Base-by-base conservation (phyloP, 2,113 vertebrate species). In the Atrichornis clamosus region DNA sequence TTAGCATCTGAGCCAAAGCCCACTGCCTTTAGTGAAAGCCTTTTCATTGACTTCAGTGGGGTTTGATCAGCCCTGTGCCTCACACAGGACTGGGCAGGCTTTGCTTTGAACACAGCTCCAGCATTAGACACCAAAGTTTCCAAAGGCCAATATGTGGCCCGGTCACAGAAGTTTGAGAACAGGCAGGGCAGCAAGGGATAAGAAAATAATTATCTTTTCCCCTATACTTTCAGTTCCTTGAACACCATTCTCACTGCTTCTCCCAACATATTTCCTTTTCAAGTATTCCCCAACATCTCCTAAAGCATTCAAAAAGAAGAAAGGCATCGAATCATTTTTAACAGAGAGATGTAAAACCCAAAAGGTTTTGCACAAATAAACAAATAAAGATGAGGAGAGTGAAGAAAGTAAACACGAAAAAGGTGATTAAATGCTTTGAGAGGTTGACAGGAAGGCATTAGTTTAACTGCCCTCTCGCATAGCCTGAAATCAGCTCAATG, bases 1-100 rank as follows among this genome's bases (percentile, higher is more conserved):
- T 88, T 42, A 96, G 79, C 41, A 84, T 82, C 85, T 75, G 88
- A 94, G 60, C 49, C 85, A 96, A 96, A 96, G 79, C 92, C 78
- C 59, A 23, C 30, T 87, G 93, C 65, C 93, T 92, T 73, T 59
- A 47, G 62, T 37, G 59, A 76, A 87, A 95, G 78, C 59, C 68
- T 60, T 92, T 60, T 55, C 73, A 49, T 60, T 68, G 83, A 70
- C 93, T 81, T 90, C 68, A 20, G 72, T 2, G 7, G 75, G 64
- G 42, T 81, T 69, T 86, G 79, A 68, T 74, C 85, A 78, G 88
- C 56, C 33, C 58, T 67, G 13, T 7, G 6, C 17, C 10, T 42
- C 81, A 67, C 50, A n/a, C 33, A 69, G 70, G 69, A 49, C 44
- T 41, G 72, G 68, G 37, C 59, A 63, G 47, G 44, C 64, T 94